These are phyloP conservation scores for Craterocephalus amniculus DNA, from an alignment of 2,797 vertebrate species.

Conservation along the genomic window DNA sequence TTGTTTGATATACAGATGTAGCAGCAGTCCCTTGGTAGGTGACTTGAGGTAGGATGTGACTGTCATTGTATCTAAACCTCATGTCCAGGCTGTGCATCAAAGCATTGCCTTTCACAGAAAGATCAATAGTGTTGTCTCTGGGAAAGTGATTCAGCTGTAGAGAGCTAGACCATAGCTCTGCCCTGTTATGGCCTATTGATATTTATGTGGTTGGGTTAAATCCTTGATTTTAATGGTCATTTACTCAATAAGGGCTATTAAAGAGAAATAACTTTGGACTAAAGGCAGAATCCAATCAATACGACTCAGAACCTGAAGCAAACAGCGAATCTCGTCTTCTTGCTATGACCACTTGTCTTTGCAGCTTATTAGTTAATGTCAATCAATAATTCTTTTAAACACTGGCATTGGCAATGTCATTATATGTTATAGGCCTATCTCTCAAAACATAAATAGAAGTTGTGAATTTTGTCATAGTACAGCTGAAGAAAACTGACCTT, in stretches of 20 bases:
- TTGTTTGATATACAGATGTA: constrained; percentile 22
- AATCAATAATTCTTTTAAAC: constrained; percentile 40
- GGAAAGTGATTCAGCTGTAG: constrained; percentile 77
- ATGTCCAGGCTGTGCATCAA: constrained; percentile 64
- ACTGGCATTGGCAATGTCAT: constrained; percentile 7
- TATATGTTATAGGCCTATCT: constrained; percentile 10
- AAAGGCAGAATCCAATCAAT: constrained; percentile 57
- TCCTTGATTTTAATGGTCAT: constrained; percentile 80
- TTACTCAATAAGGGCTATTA: constrained; percentile 81
- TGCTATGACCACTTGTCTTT: constrained; percentile 41
- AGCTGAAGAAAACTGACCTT: not conserved
- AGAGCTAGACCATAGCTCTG: constrained; percentile 62
- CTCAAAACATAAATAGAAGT: not conserved
- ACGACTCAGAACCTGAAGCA: constrained; percentile 40
- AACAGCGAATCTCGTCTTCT: constrained; percentile 43
- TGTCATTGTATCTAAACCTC: constrained; percentile 41
- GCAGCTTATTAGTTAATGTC: constrained; percentile 52
- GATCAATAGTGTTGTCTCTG: constrained; percentile 82
- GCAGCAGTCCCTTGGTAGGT: constrained; percentile 30
- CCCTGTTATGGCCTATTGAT: constrained; percentile 76
- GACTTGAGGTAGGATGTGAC: constrained; percentile 42
- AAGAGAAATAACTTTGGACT: constrained; percentile 72
- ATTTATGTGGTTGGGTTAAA: constrained; percentile 81
- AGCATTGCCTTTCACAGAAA: constrained; percentile 74
- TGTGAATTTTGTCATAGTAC: not conserved